Evolutionary conservation across 2,113 vertebrate species (phyloP).

Genomic region (Rhinolophus sinicus): DNA sequence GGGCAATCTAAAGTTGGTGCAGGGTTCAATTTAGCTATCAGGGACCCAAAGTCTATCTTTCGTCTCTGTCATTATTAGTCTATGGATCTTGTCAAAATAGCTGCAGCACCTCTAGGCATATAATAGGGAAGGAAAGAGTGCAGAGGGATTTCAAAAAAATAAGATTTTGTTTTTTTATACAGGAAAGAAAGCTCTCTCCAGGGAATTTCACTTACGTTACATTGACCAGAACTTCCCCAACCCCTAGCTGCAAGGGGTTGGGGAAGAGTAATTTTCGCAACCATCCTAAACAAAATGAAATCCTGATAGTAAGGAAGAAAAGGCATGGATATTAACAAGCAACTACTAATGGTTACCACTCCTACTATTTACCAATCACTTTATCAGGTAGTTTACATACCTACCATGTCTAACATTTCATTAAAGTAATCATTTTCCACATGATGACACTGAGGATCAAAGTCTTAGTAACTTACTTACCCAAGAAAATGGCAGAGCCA

Average conservation of each 20-base stretch:
- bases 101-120: neutral
- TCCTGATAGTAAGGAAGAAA: neutral
- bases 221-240: neutral
- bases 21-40: neutral
- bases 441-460: neutral
- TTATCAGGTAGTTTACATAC: neutral
- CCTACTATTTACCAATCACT: neutral
- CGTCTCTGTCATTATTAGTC: neutral
- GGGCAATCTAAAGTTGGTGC: neutral
- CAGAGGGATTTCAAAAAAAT: neutral
- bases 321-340: neutral
- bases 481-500: neutral
- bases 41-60: neutral
- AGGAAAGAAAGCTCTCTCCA: neutral
- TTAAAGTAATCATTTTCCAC: neutral
- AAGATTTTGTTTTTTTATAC: neutral
- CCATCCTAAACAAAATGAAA: neutral
- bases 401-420: neutral
- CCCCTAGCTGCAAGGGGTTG: neutral
- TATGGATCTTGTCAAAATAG: neutral
- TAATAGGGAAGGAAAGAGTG: neutral
- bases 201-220: neutral
- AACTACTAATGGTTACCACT: neutral
- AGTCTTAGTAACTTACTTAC: neutral
- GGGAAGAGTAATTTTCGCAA: neutral